Percentiles rank a stretch among this genome's conserved stretches.
phyloP scores from a whole-genome alignment of 1,140 invertebrate species.

The Psilanteris sp. region DNA sequence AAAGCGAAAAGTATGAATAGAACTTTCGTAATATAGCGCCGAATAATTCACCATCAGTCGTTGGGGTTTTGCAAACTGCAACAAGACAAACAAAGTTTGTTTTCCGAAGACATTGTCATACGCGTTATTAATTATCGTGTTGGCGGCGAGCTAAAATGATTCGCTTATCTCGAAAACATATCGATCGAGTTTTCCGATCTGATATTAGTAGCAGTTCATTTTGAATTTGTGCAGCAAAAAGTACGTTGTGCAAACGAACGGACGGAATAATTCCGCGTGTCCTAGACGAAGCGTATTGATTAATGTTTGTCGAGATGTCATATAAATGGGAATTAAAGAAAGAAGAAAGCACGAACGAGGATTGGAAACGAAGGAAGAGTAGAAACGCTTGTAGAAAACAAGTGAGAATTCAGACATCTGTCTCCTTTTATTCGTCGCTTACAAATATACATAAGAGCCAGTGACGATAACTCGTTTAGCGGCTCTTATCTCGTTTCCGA shows the following conservation, averaged over 20 bases:
- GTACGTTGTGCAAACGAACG: conserved; percentile 27
- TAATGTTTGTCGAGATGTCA: conserved; percentile 55
- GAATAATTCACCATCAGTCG: conserved; percentile 28
- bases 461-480: conserved; percentile 59
- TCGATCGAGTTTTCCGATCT: conserved; percentile 24
- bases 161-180: conserved; percentile 20
- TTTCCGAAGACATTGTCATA: conserved; percentile 26
- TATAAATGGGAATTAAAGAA: conserved; percentile 8
- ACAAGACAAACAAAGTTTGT: no score
- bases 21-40: no score
- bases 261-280: conserved; percentile 47
- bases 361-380: not conserved
- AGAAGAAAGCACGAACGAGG: not conserved
- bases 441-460: conserved; percentile 48
- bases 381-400: not conserved
- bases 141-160: conserved; percentile 17
- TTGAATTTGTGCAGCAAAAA: conserved; percentile 40
- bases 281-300: conserved; percentile 60
- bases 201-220: conserved; percentile 5
- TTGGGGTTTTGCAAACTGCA: conserved; percentile 27
- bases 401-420: conserved; percentile 33
- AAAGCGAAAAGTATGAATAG: no score
- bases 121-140: conserved; percentile 46
- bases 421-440: conserved; percentile 53
- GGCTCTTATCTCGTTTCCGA: conserved; percentile 54